These are phyloP conservation scores for Liposcelis brunnea DNA, from an alignment of 2,888 invertebrate genomes.

Conservation along the genomic window DNA sequence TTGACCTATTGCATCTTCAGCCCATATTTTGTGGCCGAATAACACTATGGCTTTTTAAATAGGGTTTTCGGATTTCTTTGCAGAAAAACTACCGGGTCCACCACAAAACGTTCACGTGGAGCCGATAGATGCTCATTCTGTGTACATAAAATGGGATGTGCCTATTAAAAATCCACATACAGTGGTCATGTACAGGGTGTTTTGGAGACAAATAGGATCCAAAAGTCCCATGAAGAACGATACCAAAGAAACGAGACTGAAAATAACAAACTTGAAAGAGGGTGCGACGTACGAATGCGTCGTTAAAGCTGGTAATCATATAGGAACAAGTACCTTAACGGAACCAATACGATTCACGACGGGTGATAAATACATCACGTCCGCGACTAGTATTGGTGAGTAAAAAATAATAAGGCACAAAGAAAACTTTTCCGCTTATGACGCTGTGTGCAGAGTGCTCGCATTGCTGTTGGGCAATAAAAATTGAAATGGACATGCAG, in stretches of 20 bases:
- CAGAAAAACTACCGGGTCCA: constrained; percentile 57
- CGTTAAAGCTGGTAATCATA: constrained; percentile 63
- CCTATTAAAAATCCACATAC: constrained; percentile 67
- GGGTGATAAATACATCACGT: constrained; percentile 52
- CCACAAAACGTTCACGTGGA: constrained; percentile 45
- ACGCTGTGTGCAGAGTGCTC: too few species aligned
- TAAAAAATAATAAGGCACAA: neutral
- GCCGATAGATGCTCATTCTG: constrained; percentile 37
- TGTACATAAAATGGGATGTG: constrained; percentile 55
- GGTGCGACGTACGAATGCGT: constrained; percentile 62
- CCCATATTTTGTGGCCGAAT: too few species aligned
- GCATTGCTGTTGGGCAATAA: too few species aligned
- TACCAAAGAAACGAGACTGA: constrained; percentile 51
- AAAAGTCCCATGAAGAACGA: constrained; percentile 46
- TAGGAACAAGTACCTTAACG: constrained; percentile 59
- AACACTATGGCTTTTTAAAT: too few species aligned
- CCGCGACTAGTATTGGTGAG: constrained; percentile 35
- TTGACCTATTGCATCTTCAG: too few species aligned
- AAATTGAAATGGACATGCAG: too few species aligned
- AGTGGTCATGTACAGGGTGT: constrained; percentile 66
- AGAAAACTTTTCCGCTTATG: too few species aligned
- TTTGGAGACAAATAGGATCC: constrained; percentile 54
- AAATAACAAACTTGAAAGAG: constrained; percentile 50
- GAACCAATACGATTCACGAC: constrained; percentile 57
- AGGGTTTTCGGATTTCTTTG: too few species aligned